Evolutionary conservation across 1,140 invertebrate genomes (phyloP), one percentile per base, ranked within the genome.

Genomic region (Ridgeia piscesae): DNA sequence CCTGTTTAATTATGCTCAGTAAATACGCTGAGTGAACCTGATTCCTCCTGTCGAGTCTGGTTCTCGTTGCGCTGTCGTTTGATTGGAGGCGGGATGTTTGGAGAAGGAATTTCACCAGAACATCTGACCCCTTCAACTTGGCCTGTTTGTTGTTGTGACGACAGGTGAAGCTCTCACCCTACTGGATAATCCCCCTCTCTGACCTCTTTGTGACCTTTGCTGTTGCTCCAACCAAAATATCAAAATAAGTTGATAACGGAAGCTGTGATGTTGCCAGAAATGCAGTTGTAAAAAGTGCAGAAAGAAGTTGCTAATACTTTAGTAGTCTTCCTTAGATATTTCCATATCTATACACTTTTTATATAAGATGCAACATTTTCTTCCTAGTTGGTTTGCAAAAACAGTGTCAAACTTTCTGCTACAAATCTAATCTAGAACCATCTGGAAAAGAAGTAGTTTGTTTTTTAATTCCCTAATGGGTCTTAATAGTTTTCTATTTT

Each of bases 1-100:
- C 58, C 58, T 77, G 58, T 77, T 77, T 77, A 77, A 77, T 77
- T 77, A 77, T 77, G 58, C 27, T 77, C 58, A 77, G 58, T 77
- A 77, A 77, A 77, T 77, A 77, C 58, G 58, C 58, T 77, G 58
- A 77, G 58, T 27, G 58, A 77, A 77, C 58, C 58, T 31, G 58
- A 77, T 77, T 77, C 58, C 42, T 42, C 4, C 42, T 42, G 42
- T 42, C 42, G 27, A 21, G 6, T 9, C 27, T 77, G 58, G 58
- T 77, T 77, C 58, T 77, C 58, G 27, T 77, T 77, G 58, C 58
- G 14, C 17, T 77, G 58, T 9, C 27, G 58, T 77, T 77, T 77
- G 42, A 42, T 42, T 42, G 58, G 58, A 4, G 58, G 58, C 8
- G 58, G 27, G 27, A 77, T 77, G 58, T 77, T 77, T 77, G 58